phyloP scores from a whole-genome alignment of 2,888 invertebrate genomes.

The Osmoderma eremita region DNA sequence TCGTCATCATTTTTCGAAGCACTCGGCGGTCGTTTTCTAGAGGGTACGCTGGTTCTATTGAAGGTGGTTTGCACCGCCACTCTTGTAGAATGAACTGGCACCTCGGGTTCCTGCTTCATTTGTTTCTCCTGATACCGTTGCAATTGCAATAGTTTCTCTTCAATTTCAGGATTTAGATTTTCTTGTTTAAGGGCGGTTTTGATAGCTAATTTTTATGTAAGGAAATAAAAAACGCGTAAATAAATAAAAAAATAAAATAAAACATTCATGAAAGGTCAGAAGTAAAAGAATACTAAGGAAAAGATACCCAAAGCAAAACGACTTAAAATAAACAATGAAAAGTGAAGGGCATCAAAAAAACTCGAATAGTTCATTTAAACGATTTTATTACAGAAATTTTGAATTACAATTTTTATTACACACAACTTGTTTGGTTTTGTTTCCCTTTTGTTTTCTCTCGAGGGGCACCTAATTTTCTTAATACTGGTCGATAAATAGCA shows the following conservation, averaged over 20 bases:
- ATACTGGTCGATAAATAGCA: conserved; percentile 30
- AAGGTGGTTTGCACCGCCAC: conserved; percentile 56
- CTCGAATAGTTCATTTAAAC: conserved; percentile 32
- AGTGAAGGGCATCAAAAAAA: conserved; percentile 38
- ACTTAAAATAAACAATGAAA: conserved; percentile 44
- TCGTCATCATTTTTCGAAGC: conserved; percentile 61
- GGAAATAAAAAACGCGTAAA: conserved; percentile 39
- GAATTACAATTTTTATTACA: conserved; percentile 40
- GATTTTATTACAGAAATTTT: conserved; percentile 45
- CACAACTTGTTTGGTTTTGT: conserved; percentile 16
- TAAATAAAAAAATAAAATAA: conserved; percentile 44
- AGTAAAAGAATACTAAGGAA: conserved; percentile 53
- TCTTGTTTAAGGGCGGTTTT: conserved; percentile 92
- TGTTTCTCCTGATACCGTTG: conserved; percentile 86
- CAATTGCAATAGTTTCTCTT: conserved; percentile 88
- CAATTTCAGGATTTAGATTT: conserved; percentile 90
- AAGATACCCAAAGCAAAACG: conserved; percentile 49
- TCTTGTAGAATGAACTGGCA: conserved; percentile 45
- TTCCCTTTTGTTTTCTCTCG: not conserved
- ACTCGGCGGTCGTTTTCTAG: conserved; percentile 59
- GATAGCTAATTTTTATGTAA: conserved; percentile 72
- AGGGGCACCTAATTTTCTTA: conserved; percentile 28
- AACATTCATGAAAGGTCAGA: conserved; percentile 44
- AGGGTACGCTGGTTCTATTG: conserved; percentile 35
- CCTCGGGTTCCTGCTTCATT: conserved; percentile 71